phyloP scores from a whole-genome alignment of 2,888 invertebrate genomes.

The Diarsia brunnea region DNA sequence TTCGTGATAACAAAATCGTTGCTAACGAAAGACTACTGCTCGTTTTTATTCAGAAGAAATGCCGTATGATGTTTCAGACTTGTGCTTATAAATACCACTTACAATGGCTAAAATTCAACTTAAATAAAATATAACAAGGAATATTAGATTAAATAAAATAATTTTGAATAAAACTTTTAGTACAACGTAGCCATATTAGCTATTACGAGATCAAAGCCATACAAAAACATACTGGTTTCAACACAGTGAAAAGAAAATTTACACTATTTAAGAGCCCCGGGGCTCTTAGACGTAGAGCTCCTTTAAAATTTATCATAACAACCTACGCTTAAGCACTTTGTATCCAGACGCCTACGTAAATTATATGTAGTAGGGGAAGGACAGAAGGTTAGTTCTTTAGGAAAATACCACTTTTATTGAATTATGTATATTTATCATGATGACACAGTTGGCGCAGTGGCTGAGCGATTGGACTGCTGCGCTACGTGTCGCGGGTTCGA shows the following conservation, averaged over 20 bases:
- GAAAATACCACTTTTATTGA: too few relatives aligned
- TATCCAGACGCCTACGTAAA: constrained; percentile 54
- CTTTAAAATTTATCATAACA: constrained; percentile 64
- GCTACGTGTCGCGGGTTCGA: too few relatives aligned
- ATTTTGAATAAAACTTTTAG: constrained; percentile 1
- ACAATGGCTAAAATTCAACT: neutral
- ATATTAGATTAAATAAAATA: neutral
- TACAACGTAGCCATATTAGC: constrained; percentile 7
- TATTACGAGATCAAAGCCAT: constrained; percentile 54
- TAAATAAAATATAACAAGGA: neutral
- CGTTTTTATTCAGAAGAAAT: too few relatives aligned
- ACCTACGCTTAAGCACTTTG: constrained; percentile 61
- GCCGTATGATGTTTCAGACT: too few relatives aligned
- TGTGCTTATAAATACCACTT: neutral
- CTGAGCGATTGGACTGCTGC: too few relatives aligned
- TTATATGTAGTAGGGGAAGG: neutral
- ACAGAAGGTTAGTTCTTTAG: constrained; percentile 22
- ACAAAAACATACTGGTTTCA: constrained; percentile 35
- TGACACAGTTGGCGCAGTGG: too few relatives aligned
- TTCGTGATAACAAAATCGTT: too few relatives aligned
- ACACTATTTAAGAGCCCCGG: constrained; percentile 51
- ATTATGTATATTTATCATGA: too few relatives aligned
- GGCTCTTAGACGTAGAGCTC: constrained; percentile 54
- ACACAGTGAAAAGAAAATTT: constrained; percentile 55
- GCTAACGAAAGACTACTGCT: too few relatives aligned